phyloP scores from a whole-genome alignment of 2,888 invertebrate genomes.

The Andrena minutula region DNA sequence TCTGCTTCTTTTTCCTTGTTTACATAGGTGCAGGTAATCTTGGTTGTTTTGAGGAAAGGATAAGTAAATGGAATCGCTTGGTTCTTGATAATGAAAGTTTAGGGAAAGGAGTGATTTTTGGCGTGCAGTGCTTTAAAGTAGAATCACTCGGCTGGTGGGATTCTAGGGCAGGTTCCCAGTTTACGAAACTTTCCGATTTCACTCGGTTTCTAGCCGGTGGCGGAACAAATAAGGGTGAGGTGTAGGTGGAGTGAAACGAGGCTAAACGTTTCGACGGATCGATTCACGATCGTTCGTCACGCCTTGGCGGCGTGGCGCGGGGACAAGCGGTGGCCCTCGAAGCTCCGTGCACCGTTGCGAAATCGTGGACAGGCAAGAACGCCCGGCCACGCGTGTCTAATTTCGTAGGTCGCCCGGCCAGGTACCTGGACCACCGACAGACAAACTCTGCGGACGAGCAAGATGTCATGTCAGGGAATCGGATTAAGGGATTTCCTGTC shows the following conservation, averaged over 20 bases:
- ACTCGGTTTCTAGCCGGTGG: slow-evolving; percentile 10
- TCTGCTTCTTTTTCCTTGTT: too few relatives aligned
- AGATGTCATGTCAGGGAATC: slow-evolving; percentile 51
- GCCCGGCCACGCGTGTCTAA: slow-evolving; percentile 52
- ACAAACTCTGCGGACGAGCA: slow-evolving; percentile 19
- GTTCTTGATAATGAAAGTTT: too few relatives aligned
- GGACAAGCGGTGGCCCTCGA: slow-evolving; percentile 19
- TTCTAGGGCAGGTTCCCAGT: neutral
- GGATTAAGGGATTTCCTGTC: slow-evolving; percentile 60
- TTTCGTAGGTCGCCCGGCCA: slow-evolving; percentile 32
- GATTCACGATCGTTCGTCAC: slow-evolving; percentile 53
- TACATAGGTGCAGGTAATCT: too few relatives aligned
- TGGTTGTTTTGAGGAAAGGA: too few relatives aligned
- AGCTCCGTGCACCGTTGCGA: slow-evolving; percentile 25
- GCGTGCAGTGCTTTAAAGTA: neutral
- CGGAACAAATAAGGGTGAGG: slow-evolving; percentile 38
- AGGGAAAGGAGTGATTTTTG: too few relatives aligned
- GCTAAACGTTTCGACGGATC: slow-evolving; percentile 8
- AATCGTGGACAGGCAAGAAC: slow-evolving; percentile 37
- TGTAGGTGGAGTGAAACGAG: neutral
- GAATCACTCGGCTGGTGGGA: neutral
- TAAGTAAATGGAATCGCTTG: too few relatives aligned
- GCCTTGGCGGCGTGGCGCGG: slow-evolving; percentile 24
- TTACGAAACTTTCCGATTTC: slow-evolving; percentile 34
- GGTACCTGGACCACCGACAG: slow-evolving; percentile 27